Conservation (phyloP, 1,140 invertebrate species). For the Eumaeus atala region DNA sequence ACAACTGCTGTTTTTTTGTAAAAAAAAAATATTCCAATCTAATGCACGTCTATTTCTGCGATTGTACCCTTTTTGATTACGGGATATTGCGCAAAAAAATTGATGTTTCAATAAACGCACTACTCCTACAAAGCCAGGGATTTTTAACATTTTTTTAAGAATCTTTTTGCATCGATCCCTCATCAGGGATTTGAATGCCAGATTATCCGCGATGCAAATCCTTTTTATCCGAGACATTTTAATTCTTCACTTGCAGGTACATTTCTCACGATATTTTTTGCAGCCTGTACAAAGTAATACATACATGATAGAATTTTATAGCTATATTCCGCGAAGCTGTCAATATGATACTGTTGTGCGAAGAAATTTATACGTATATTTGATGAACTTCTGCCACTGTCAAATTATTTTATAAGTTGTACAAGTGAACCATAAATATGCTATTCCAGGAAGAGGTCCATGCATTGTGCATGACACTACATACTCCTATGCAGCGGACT, state of each 20-base stretch:
- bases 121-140: slow-evolving; percentile 25
- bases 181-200: slow-evolving; percentile 32
- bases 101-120: slow-evolving; percentile 52
- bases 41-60: slow-evolving; percentile 23
- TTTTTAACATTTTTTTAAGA: slow-evolving; percentile 32
- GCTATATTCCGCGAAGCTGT: too few relatives aligned
- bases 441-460: too few relatives aligned
- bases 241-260: slow-evolving; percentile 22
- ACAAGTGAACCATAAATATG: too few relatives aligned
- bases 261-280: slow-evolving; percentile 20
- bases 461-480: too few relatives aligned
- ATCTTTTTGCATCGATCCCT: slow-evolving; percentile 22
- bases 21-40: slow-evolving; percentile 28
- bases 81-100: slow-evolving; percentile 34
- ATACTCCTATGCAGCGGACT: too few relatives aligned
- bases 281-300: background rate
- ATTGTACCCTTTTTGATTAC: slow-evolving; percentile 31
- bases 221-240: slow-evolving; percentile 30
- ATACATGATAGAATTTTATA: background rate
- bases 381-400: too few relatives aligned
- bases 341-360: too few relatives aligned
- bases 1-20: slow-evolving; percentile 37
- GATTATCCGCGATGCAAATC: slow-evolving; percentile 29
- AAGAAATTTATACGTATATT: too few relatives aligned
- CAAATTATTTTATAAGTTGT: too few relatives aligned